Base-by-base conservation (phyloP, 1,140 invertebrate species). In the Coelopa frigida region DNA sequence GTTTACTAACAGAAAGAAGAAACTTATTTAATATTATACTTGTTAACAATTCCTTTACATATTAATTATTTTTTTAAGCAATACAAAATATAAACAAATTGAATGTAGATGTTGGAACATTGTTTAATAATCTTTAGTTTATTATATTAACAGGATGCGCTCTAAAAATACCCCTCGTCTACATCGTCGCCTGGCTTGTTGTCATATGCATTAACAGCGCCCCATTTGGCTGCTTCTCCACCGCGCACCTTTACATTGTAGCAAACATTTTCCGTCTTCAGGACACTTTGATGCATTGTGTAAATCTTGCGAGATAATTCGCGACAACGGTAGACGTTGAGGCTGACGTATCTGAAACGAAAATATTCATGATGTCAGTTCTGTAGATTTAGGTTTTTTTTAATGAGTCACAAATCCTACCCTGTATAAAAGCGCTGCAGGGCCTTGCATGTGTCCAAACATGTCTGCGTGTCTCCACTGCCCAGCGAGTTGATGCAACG, bases 241-340 rank as follows among this genome's bases (percentile, higher is more conserved):
- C 87, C 87, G 15, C 89, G 75, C 0, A 94, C 82, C 53, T 81
- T 78, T 5, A 92, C 75, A 11, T 84, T 85, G 54, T 92, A 93
- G 65, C 87, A 90, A 1, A 88, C 87, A 39, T 79, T 78, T 70
- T 94, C 89, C 54, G 90, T 86, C 73, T 94, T 93, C 2, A 73
- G 54, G 21, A 92, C 73, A 61, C 84, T 90, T 55, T 82, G 81
- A 31, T 78, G 76, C 24, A 89, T 73, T 2, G 79, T 80, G 14
- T 72, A 72, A 20, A 84, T 59, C 70, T 94, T 94, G n/a, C 79
- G 75, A 39, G 73, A 70, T 20, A 92, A 68, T 58, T 90, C 87
- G 5, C 76, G 77, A n/a, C 74, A 70, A 1, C 73, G 71, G 32
- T 75, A 61, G 26, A 63, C 71, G 22, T 59, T 52, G 2, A 68